Evolutionary conservation across 2,113 vertebrate genomes (phyloP).

Genomic region (rabbit (Oryctolagus cuniculus)): DNA sequence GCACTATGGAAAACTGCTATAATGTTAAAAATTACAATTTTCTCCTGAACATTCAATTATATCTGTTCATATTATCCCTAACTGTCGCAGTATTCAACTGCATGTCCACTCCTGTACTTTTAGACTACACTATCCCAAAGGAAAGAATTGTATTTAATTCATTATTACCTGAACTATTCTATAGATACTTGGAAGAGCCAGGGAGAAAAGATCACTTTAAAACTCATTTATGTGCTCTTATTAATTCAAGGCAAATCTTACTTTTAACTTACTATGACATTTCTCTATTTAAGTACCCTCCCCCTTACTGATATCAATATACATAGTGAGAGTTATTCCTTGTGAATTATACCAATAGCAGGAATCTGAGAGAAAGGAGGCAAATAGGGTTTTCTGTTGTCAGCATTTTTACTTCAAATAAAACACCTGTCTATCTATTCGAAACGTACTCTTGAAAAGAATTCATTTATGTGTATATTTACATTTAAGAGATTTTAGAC

Average conservation of each 20-base stretch:
- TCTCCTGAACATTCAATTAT: constrained; percentile 50
- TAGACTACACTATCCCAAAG: constrained; percentile 52
- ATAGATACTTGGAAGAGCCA: constrained; percentile 30
- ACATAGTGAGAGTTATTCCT: constrained; percentile 19
- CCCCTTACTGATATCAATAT: constrained; percentile 25
- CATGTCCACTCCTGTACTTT: constrained; percentile 40
- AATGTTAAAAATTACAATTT: constrained; percentile 55
- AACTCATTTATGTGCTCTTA: constrained; percentile 52
- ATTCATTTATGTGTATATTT: constrained; percentile 52
- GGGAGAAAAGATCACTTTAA: not conserved
- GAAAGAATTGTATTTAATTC: constrained; percentile 64
- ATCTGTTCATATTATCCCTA: constrained; percentile 59
- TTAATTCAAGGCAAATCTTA: constrained; percentile 58
- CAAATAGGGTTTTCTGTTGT: not conserved
- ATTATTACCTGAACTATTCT: constrained; percentile 41
- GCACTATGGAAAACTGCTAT: constrained; percentile 46
- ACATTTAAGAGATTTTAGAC: constrained; percentile 9
- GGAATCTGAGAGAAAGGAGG: constrained; percentile 45
- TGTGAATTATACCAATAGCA: constrained; percentile 43
- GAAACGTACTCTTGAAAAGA: constrained; percentile 25
- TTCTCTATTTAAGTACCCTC: constrained; percentile 52
- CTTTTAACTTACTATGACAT: constrained; percentile 52
- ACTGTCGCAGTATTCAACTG: constrained; percentile 47
- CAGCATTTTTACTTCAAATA: constrained; percentile 56
- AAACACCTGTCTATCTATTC: constrained; percentile 18